Evolutionary conservation across 2,797 vertebrate species (phyloP).

Genomic region (Sebastes aleutianus): DNA sequence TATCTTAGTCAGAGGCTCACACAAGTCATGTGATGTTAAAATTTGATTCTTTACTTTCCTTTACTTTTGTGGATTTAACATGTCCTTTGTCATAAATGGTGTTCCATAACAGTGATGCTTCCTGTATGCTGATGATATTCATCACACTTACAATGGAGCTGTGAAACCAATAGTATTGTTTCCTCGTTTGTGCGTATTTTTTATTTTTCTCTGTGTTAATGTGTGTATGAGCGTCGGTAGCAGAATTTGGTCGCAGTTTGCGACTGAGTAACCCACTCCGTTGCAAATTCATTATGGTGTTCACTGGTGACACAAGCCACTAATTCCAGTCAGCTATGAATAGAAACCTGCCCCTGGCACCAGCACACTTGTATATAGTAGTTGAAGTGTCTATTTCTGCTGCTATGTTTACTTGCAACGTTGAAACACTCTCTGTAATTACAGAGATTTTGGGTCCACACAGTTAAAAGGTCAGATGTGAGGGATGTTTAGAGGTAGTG

Average conservation of each 20-base stretch:
- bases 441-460: conserved; percentile 69
- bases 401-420: conserved; percentile 75
- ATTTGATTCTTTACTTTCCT: not conserved
- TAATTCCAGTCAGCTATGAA: conserved; percentile 76
- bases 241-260: conserved; percentile 21
- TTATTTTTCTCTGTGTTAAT: not conserved
- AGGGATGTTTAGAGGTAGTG: conserved; percentile 75
- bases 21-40: not conserved
- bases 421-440: conserved; percentile 78
- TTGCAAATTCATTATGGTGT: conserved; percentile 76
- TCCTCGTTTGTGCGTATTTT: not conserved
- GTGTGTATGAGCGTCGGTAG: not conserved
- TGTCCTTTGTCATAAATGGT: not conserved
- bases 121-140: conserved; percentile 10
- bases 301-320: conserved; percentile 69
- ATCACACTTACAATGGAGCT: not conserved
- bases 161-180: not conserved
- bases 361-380: conserved; percentile 67
- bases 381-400: conserved; percentile 79
- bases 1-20: not conserved
- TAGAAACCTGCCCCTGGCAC: conserved; percentile 78
- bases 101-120: not conserved
- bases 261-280: conserved; percentile 48
- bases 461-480: conserved; percentile 77
- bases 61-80: not conserved